Evolutionary conservation across 2,113 vertebrate genomes (phyloP).

Genomic region (Eclectus roratus): DNA sequence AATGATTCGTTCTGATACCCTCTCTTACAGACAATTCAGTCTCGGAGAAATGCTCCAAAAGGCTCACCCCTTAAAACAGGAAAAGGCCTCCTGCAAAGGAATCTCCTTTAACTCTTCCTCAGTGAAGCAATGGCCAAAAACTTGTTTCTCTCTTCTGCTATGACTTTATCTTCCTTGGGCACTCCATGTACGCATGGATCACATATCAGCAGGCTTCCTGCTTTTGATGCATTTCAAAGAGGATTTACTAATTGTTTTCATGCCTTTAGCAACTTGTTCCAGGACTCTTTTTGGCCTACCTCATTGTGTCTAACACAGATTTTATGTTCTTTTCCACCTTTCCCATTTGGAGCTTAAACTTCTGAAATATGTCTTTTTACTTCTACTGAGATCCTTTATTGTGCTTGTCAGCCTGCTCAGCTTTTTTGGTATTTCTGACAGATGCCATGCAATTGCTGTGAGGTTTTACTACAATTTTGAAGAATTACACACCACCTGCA

Average conservation of each 20-base stretch:
- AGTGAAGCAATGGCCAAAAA: not conserved
- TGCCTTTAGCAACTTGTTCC: not conserved
- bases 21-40: not conserved
- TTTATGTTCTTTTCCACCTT: not conserved
- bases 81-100: not conserved
- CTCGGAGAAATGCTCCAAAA: not conserved
- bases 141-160: not conserved
- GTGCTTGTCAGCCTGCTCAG: not conserved
- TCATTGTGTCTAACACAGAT: not conserved
- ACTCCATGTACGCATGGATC: not conserved
- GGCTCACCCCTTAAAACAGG: not conserved
- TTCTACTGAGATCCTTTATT: not conserved
- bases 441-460: not conserved
- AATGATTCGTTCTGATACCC: accelerated
- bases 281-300: not conserved
- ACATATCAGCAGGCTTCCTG: constrained; percentile 27
- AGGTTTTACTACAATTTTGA: not conserved
- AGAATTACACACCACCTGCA: not conserved
- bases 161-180: constrained; percentile 3
- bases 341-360: not conserved
- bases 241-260: not conserved
- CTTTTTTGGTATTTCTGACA: not conserved
- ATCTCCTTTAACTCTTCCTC: not conserved
- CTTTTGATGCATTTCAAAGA: constrained; percentile 7
- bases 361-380: not conserved